A percentile compares a stretch with the other conserved stretches of the same genome.
These are phyloP conservation scores for Hylaeus anthracinus DNA, from an alignment of 1,140 invertebrate species.

Conservation along the genomic window DNA sequence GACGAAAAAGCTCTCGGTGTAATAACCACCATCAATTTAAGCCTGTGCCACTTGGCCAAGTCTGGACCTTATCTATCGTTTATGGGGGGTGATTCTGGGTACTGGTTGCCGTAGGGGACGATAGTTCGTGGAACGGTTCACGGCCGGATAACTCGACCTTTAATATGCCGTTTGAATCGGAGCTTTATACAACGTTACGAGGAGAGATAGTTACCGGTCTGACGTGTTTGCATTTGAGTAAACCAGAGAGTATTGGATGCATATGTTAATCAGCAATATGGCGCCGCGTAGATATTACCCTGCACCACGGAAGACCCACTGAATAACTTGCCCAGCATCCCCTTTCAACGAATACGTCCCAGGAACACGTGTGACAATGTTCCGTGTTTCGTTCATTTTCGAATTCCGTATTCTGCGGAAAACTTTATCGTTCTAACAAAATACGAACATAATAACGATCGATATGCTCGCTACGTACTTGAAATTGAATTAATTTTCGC, in stretches of 20 bases:
- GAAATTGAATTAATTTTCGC: no score
- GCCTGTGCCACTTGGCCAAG: slow-evolving; percentile 8
- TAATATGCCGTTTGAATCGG: slow-evolving; percentile 79
- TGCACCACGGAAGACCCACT: slow-evolving; percentile 55
- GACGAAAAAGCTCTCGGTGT: not conserved
- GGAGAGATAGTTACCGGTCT: slow-evolving; percentile 73
- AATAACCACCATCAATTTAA: slow-evolving; percentile 43
- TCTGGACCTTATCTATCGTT: slow-evolving; percentile 61
- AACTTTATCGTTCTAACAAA: slow-evolving; percentile 48
- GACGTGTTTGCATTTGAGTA: slow-evolving; percentile 76
- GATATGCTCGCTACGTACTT: no score
- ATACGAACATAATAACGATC: no score
- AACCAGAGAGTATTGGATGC: slow-evolving; percentile 75
- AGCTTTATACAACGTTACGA: slow-evolving; percentile 75
- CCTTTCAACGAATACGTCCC: slow-evolving; percentile 21
- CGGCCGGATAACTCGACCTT: slow-evolving; percentile 74
- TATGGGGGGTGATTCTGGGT: slow-evolving; percentile 63
- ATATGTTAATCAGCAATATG: slow-evolving; percentile 80
- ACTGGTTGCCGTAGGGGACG: slow-evolving; percentile 65
- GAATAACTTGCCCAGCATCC: slow-evolving; percentile 53
- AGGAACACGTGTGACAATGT: not conserved
- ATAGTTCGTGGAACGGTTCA: slow-evolving; percentile 69
- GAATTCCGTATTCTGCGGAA: slow-evolving; percentile 59
- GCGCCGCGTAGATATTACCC: slow-evolving; percentile 75
- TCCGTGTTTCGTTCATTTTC: slow-evolving; percentile 64